Base-by-base conservation (phyloP, 1,140 invertebrate genomes). In the Diorhabda elongata region DNA sequence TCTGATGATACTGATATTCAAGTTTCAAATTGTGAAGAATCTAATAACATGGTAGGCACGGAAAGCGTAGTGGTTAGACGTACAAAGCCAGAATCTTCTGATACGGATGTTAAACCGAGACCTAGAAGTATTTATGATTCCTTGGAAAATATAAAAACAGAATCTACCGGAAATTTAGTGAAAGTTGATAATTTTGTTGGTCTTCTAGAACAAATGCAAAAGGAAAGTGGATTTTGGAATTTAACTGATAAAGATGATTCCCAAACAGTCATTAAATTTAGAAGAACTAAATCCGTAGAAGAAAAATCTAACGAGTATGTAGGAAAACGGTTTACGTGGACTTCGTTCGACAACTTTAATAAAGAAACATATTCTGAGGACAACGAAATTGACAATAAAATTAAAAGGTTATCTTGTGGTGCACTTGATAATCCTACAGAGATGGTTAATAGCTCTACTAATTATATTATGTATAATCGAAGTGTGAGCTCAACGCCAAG, bases 131-230 rank as follows among this genome's bases (percentile, higher is more conserved):
- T 72, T 7, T 73, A 73, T 56, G 72, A 73, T 59, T 68, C 61
- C 8, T 44, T 73, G 5, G 70, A 71, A 64, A 57, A 68, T 56
- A 7, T 64, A 7, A 44, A 62, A 11, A 57, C 41, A 45, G 69
- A 69, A 11, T 66, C 11, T 52, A 63, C 44, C 44, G 73, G 73
- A 11, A 71, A 59, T 9, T 42, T 74, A 26, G 71, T 74, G 68
- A 58, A 61, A 66, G 64, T 74, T 5, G 73, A 69, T 42, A 71
- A 69, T 58, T 74, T 74, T 52, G 73, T 63, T n/a, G 66, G 57
- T 26, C 58, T 64, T 61, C 44, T 74, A 7, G 73, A 71, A 68
- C 59, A 69, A 59, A 70, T 74, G 41, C 69, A 74, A 11, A 43
- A 66, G 57, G 64, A 69, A 9, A 71, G 67, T 42, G 72, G 70